Conservation (phyloP, 2,888 invertebrate genomes). For the Bombylius discolor region DNA sequence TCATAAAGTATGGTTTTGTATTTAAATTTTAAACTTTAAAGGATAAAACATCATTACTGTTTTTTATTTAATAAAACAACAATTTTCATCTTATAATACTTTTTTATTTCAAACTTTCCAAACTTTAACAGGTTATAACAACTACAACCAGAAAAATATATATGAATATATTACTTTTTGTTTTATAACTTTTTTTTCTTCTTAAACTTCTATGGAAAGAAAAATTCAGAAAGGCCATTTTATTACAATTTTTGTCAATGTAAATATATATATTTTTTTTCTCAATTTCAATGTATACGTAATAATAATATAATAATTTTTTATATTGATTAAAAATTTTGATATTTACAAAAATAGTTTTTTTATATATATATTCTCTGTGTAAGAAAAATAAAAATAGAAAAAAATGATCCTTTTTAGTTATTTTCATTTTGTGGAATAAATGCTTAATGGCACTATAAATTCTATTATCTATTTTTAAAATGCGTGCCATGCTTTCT, state of each 20-base stretch:
- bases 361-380: not conserved
- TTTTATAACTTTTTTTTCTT: too few relatives aligned
- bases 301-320: too few relatives aligned
- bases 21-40: too few relatives aligned
- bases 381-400: not conserved
- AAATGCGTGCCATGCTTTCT: not conserved
- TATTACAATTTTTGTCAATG: too few relatives aligned
- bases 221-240: too few relatives aligned
- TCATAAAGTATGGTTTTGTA: too few relatives aligned
- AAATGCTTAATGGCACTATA: not conserved
- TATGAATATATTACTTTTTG: not conserved
- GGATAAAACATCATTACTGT: too few relatives aligned
- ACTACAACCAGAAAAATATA: conserved; percentile 13
- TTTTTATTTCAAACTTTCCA: not conserved
- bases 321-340: too few relatives aligned
- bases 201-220: too few relatives aligned
- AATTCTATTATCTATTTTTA: not conserved
- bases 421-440: not conserved
- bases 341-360: not conserved
- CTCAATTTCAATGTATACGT: too few relatives aligned
- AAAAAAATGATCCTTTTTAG: not conserved
- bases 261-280: too few relatives aligned
- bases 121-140: conserved; percentile 12
- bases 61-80: too few relatives aligned
- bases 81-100: not conserved